Evolutionary conservation across 2,113 vertebrate species (phyloP), one percentile per base, ranked within the genome.

Genomic region (Ctenodactylus gundi): DNA sequence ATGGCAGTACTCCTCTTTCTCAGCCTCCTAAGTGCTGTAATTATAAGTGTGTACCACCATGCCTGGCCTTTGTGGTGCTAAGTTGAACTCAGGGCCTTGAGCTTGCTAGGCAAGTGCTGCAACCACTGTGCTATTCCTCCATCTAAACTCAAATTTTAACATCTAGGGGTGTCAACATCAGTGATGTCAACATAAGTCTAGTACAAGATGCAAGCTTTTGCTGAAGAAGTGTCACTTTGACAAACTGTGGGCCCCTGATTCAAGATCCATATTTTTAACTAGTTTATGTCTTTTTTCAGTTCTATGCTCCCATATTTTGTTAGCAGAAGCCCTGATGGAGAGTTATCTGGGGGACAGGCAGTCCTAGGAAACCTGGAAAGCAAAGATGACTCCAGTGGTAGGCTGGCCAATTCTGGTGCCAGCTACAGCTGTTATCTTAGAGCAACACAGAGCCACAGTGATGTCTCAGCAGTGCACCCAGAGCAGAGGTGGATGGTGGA

Each of bases 121-220:
- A n/a, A n/a, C n/a, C n/a, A n/a, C n/a, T n/a, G n/a, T n/a, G n/a
- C n/a, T n/a, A n/a, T n/a, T n/a, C n/a, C n/a, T n/a, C n/a, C n/a
- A n/a, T n/a, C n/a, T n/a, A n/a, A n/a, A n/a, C n/a, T 97, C 98
- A 97, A 97, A 98, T 99, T 97, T 99, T 99, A 96, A 99, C 99
- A 98, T 99, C 99, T 93, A 99, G 88, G 87, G 99, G 99, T 70
- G 99, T 99, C 78, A 99, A 99, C 17, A 99, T 98, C 53, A 99
- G 93, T 20, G 99, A 99, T 0, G 99, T 99, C 92, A 99, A 76
- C 77, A 99, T 58, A 91, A 99, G 99, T 89, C 99, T 99, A 70
- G 98, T 99, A 94, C 99, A 99, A 72, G 99, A 99, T 51, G 98
- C 96, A 55, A 98, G 34, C 98, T 98, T 99, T 98, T 99, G 98